These are phyloP conservation scores for Athripsodes cinereus DNA, from an alignment of 2,888 invertebrate genomes.

Conservation along the genomic window DNA sequence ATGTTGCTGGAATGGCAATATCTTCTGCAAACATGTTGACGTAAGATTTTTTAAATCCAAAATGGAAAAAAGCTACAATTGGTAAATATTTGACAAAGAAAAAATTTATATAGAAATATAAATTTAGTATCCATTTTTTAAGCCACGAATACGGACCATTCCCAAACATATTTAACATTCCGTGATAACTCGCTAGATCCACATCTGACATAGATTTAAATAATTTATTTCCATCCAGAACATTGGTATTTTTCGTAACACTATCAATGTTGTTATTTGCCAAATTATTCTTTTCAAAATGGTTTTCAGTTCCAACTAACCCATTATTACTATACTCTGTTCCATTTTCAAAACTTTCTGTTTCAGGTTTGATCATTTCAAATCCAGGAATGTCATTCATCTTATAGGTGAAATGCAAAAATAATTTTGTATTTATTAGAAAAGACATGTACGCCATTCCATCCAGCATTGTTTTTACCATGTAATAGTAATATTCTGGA, in stretches of 20 bases:
- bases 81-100: neutral
- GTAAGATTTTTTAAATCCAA: neutral
- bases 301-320: too few species aligned
- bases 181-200: neutral
- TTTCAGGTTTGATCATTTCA: neutral
- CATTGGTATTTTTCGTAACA: too few species aligned
- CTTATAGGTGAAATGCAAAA: slow-evolving; percentile 51
- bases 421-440: slow-evolving; percentile 50
- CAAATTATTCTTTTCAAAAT: too few species aligned
- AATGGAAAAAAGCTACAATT: neutral
- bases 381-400: slow-evolving; percentile 52
- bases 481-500: slow-evolving; percentile 56
- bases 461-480: slow-evolving; percentile 58
- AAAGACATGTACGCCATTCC: slow-evolving; percentile 67
- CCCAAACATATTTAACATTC: neutral
- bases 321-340: too few species aligned
- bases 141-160: neutral
- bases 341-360: too few species aligned
- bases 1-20: slow-evolving; percentile 12
- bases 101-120: neutral
- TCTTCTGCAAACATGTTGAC: slow-evolving; percentile 25
- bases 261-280: too few species aligned
- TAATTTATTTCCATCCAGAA: neutral
- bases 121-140: neutral
- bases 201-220: neutral